A percentile compares a stretch with the other conserved stretches of the same genome.
Evolutionary conservation across 2,888 invertebrate genomes (phyloP).

Genomic region (Ptilodon capucinus): DNA sequence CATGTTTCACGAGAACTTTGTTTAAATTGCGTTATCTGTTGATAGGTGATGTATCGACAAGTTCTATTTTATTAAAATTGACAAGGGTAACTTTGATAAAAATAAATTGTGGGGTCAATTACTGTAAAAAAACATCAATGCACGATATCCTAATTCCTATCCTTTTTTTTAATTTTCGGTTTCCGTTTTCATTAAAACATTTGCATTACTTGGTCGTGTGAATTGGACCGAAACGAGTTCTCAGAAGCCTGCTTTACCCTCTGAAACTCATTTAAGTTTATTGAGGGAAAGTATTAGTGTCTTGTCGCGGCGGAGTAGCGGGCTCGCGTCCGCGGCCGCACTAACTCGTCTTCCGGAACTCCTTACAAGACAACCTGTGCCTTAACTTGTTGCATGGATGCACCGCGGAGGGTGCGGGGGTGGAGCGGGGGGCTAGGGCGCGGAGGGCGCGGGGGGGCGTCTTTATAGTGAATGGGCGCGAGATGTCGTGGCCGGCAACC

Average conservation of each 20-base stretch:
- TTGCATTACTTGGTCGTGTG: too few relatives aligned
- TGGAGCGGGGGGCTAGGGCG: conserved; percentile 36
- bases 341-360: conserved; percentile 57
- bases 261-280: too few relatives aligned
- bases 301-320: conserved; percentile 1
- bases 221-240: too few relatives aligned
- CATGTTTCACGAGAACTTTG: conserved; percentile 70
- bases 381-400: conserved; percentile 82
- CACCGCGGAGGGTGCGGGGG: conserved; percentile 66
- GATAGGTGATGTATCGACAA: too few relatives aligned
- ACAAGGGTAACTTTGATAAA: too few relatives aligned
- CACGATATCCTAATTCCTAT: too few relatives aligned
- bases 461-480: conserved; percentile 82
- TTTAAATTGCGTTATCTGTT: conserved; percentile 52
- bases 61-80: too few relatives aligned
- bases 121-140: too few relatives aligned
- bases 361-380: conserved; percentile 70
- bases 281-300: background rate
- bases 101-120: too few relatives aligned
- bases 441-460: conserved; percentile 47
- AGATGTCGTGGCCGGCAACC: conserved; percentile 78
- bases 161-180: too few relatives aligned
- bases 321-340: conserved; percentile 32
- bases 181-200: conserved; percentile 17
- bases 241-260: too few relatives aligned